A percentile compares a stretch with the other conserved stretches of the same genome.
These are phyloP conservation scores for Pavo muticus DNA, from an alignment of 2,113 vertebrate species.

Conservation along the genomic window DNA sequence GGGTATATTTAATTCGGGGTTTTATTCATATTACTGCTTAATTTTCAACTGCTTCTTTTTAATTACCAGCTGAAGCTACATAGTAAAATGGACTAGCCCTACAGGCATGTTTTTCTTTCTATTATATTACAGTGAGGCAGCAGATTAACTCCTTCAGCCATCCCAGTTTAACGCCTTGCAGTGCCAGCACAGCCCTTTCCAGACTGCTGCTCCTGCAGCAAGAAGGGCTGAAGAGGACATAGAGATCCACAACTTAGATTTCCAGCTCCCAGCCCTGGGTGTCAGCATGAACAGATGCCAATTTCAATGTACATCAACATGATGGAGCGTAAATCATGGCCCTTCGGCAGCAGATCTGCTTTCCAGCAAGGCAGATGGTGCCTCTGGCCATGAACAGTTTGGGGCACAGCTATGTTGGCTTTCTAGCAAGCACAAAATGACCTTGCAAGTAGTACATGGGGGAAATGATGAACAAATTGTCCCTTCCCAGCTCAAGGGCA, in stretches of 20 bases:
- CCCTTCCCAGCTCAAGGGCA: not conserved
- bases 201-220: slow-evolving; percentile 15
- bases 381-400: slow-evolving; percentile 4
- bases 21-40: slow-evolving; percentile 64
- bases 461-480: not conserved
- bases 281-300: slow-evolving; percentile 10
- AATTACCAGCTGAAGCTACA: slow-evolving; percentile 71
- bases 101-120: slow-evolving; percentile 73
- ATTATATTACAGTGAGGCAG: slow-evolving; percentile 67
- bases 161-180: slow-evolving; percentile 45
- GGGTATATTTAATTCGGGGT: slow-evolving; percentile 36
- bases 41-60: slow-evolving; percentile 70
- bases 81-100: slow-evolving; percentile 58
- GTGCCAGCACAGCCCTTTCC: slow-evolving; percentile 12
- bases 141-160: slow-evolving; percentile 70
- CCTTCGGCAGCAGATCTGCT: not conserved
- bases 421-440: not conserved
- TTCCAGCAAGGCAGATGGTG: not conserved
- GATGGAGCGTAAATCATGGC: not conserved
- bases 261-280: not conserved
- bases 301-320: not conserved
- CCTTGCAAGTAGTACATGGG: not conserved
- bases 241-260: not conserved
- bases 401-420: not conserved
- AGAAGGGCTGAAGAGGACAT: not conserved